Evolutionary conservation across 2,113 vertebrate species (phyloP).

Genomic region (Calonectris borealis): DNA sequence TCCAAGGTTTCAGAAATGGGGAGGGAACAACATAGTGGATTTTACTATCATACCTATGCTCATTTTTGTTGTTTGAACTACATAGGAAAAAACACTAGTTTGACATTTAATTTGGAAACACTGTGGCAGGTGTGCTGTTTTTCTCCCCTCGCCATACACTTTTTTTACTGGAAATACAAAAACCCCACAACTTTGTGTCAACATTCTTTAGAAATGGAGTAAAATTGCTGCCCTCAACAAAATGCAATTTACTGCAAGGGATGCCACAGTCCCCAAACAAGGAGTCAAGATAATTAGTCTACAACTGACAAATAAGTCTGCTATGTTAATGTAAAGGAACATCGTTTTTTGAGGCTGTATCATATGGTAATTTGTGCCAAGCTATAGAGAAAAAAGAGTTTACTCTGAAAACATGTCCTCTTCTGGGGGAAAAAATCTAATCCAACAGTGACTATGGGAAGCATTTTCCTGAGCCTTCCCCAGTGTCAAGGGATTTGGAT

Average conservation of each 20-base stretch:
- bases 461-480: neutral
- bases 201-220: neutral
- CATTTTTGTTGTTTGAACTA: neutral
- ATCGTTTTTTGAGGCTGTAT: constrained; percentile 29
- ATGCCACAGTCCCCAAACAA: neutral
- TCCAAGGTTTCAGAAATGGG: neutral
- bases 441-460: neutral
- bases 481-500: neutral
- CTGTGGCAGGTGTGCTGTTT: neutral
- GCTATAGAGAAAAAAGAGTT: neutral
- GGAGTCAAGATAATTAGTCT: constrained; percentile 49
- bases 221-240: constrained; percentile 33
- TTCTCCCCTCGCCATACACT: neutral
- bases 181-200: neutral
- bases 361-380: neutral
- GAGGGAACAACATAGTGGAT: neutral
- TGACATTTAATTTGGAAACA: neutral
- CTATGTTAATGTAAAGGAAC: constrained; percentile 38
- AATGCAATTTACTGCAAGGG: neutral
- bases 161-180: neutral
- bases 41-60: neutral
- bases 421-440: neutral
- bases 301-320: constrained; percentile 35
- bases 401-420: neutral
- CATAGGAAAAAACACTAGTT: neutral